Base-by-base conservation (phyloP, 1,140 invertebrate genomes). In the Oryctes rhinoceros region DNA sequence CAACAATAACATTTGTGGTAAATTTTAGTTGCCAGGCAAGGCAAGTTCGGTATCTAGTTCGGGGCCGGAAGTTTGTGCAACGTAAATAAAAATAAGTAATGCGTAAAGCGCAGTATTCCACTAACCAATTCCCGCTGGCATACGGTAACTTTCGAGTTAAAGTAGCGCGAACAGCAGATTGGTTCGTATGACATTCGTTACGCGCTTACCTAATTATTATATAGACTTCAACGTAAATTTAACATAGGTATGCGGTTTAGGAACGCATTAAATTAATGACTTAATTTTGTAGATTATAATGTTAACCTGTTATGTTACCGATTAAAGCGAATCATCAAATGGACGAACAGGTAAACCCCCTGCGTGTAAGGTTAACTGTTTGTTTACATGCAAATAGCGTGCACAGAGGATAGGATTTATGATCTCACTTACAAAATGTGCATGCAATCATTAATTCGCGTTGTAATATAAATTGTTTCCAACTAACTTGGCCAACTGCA, bases 1-100 rank as follows among this genome's bases (percentile, higher is more conserved):
- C 76, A 78, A 78, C 76, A 78, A 78, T 78, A 78, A 59, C 76
- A 78, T 53, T 30, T 78, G 76, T 78, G 37, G 37, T 24, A 76
- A 76, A 76, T 47, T 76, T 20, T 10, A 48, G 30, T 35, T 39
- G 20, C 35, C 24, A 6, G 65, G 24, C 13, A 35, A 6, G 65
- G 24, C 13, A 35, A 67, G 30, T 67, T 35, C 20, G 65, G 65
- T 24, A 67, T 67, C 30, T 67, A 67, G 65, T 67, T 67, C 6
- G n/a, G n/a, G 18, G 18, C 65, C 5, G n/a, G 13, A 67, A 67
- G 65, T 67, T 67, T 11, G 65, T 11, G 65, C 24, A 30, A 10
- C 18, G 65, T 67, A 24, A 67, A 24, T 67, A 67, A 67, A 67
- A 67, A 67, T 67, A 67, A 67, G 30, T 18, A 67, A 2, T 7